Conservation (phyloP, 2,888 invertebrate genomes). For the Monopis laevigella region DNA sequence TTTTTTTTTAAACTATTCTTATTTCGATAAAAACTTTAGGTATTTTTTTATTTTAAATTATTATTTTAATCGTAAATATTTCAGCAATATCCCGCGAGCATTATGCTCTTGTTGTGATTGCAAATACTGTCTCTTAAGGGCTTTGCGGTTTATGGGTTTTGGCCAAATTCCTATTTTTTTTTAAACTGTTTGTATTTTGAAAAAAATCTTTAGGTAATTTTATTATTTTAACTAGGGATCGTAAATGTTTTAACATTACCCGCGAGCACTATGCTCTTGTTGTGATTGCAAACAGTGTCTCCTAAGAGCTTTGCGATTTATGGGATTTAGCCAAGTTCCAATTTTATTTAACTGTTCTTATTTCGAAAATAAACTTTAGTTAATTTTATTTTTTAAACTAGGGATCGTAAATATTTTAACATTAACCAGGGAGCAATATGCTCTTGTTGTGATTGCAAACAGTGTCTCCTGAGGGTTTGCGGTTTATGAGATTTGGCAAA, state of each 20-base stretch:
- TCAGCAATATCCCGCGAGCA: conserved; percentile 26
- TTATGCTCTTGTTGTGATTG: conserved; percentile 1
- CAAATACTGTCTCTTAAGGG: conserved; percentile 3
- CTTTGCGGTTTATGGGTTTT: background rate
- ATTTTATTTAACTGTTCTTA: no score
- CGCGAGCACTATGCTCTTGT: conserved; percentile 8
- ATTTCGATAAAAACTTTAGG: no score
- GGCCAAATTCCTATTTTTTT: no score
- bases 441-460: background rate
- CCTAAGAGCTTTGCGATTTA: background rate
- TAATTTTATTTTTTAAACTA: no score
- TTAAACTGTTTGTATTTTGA: no score
- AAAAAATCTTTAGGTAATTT: no score
- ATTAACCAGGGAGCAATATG: conserved; percentile 20
- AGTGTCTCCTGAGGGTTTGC: conserved; percentile 1
- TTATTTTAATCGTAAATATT: conserved; percentile 49
- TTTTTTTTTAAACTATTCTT: no score
- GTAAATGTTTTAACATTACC: conserved; percentile 41
- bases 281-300: conserved; percentile 1
- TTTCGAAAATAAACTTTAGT: no score
- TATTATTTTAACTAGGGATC: no score
- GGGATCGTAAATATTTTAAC: conserved; percentile 45
- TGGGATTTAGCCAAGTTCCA: no score
- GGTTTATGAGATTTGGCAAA: background rate
- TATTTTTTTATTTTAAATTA: no score